A percentile compares a stretch with the other conserved stretches of the same genome.
Evolutionary conservation across 1,140 invertebrate genomes (phyloP).

Genomic region (Latrodectus geometricus): DNA sequence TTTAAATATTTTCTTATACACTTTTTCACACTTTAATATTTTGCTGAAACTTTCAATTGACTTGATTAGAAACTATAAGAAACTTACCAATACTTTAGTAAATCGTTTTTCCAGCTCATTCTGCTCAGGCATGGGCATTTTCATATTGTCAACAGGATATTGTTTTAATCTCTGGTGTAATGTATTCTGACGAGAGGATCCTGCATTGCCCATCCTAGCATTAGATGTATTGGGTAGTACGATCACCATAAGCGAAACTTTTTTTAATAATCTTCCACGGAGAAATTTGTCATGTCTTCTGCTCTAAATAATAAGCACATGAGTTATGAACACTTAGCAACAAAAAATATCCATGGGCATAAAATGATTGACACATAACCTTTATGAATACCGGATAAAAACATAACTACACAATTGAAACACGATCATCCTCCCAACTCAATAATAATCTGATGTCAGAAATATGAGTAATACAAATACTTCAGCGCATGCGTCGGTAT

Average conservation of each 20-base stretch:
- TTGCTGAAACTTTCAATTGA: too few species aligned
- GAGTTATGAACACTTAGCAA: constrained; percentile 25
- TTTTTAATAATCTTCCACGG: neutral
- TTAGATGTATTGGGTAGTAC: constrained; percentile 56
- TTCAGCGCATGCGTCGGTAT: constrained; percentile 41
- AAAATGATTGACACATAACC: constrained; percentile 43
- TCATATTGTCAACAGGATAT: constrained; percentile 63
- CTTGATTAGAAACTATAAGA: too few species aligned
- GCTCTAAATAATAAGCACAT: constrained; percentile 20
- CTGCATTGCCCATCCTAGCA: constrained; percentile 61
- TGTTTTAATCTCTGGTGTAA: constrained; percentile 58
- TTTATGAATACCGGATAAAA: constrained; percentile 41
- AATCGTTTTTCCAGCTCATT: constrained; percentile 90
- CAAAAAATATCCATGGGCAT: neutral
- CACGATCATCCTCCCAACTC: constrained; percentile 24
- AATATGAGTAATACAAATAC: constrained; percentile 28
- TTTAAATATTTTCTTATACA: too few species aligned
- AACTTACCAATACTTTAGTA: constrained; percentile 93
- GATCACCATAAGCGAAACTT: constrained; percentile 61
- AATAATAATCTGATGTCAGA: constrained; percentile 55
- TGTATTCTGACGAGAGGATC: constrained; percentile 56
- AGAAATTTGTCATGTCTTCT: constrained; percentile 53
- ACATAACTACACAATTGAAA: constrained; percentile 44
- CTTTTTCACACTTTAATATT: too few species aligned
- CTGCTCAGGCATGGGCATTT: constrained; percentile 85